Conservation (phyloP, 2,113 vertebrate species). For the Mesoclemmys tuberculata region DNA sequence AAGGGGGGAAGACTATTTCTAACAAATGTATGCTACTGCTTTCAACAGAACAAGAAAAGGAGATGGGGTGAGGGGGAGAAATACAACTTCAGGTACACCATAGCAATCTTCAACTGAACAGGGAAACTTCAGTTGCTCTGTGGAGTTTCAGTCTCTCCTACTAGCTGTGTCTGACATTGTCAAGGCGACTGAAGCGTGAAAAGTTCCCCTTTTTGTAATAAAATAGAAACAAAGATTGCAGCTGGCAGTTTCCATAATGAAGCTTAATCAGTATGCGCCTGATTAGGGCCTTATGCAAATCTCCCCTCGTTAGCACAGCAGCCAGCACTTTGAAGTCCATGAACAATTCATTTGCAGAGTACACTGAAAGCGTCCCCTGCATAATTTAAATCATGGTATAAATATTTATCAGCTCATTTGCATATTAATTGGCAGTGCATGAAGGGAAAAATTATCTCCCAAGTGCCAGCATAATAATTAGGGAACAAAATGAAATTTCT, state of each 20-base stretch:
- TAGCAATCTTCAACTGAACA: slow-evolving; percentile 83
- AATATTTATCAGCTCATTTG: slow-evolving; percentile 99
- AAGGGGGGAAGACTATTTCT: slow-evolving; percentile 68
- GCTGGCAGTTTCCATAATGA: slow-evolving; percentile 99
- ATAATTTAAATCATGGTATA: slow-evolving; percentile 98
- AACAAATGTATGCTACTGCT: slow-evolving; percentile 76
- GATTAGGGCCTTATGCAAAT: slow-evolving; percentile 99
- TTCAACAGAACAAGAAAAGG: slow-evolving; percentile 65
- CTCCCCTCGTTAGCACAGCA: slow-evolving; percentile 96
- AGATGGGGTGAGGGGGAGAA: slow-evolving; percentile 74
- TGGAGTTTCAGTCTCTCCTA: slow-evolving; percentile 85
- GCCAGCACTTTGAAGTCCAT: slow-evolving; percentile 98
- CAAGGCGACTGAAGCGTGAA: slow-evolving; percentile 95
- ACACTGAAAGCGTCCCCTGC: slow-evolving; percentile 97
- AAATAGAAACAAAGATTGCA: slow-evolving; percentile 99
- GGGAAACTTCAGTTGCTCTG: slow-evolving; percentile 86
- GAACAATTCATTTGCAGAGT: slow-evolving; percentile 98
- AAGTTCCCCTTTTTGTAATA: slow-evolving; percentile 96
- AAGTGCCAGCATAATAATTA: slow-evolving; percentile 92
- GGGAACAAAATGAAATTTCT: slow-evolving; percentile 90
- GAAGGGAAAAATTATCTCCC: slow-evolving; percentile 90
- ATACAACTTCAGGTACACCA: slow-evolving; percentile 82
- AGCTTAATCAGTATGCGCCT: slow-evolving; percentile 99
- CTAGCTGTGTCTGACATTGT: slow-evolving; percentile 89
- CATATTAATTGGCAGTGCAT: slow-evolving; percentile 99